Evolutionary conservation across 2,113 vertebrate species (phyloP).

Genomic region (Protobothrops mucrosquamatus): DNA sequence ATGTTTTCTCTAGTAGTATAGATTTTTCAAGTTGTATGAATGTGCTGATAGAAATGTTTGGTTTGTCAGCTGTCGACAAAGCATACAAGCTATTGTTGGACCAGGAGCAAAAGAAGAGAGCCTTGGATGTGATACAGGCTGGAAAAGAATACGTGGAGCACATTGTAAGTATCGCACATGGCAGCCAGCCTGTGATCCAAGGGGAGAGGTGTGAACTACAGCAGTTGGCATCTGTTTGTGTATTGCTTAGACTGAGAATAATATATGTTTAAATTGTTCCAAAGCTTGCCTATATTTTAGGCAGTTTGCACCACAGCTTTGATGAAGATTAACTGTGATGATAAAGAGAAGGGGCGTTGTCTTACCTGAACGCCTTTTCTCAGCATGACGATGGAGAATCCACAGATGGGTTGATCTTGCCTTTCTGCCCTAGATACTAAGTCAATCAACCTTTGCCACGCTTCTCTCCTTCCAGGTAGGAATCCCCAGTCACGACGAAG

Average conservation of each 20-base stretch:
- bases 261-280: not conserved
- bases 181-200: not conserved
- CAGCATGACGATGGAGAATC: no score
- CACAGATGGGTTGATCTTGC: no score
- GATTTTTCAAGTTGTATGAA: conserved; percentile 30
- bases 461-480: no score
- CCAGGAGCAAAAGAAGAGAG: conserved; percentile 95
- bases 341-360: not conserved
- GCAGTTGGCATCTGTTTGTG: accelerated
- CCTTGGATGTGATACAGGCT: conserved; percentile 93
- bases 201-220: not conserved
- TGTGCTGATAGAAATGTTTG: conserved; percentile 59
- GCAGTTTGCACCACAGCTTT: not conserved
- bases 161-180: conserved; percentile 75
- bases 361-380: no score
- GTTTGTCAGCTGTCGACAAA: conserved; percentile 91
- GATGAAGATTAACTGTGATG: not conserved
- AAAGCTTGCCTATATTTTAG: not conserved
- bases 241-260: not conserved
- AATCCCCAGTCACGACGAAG: no score
- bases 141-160: conserved; percentile 96
- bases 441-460: no score
- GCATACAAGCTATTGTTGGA: conserved; percentile 94
- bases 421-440: no score
- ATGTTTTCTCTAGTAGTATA: not conserved